Conservation (phyloP, 1,140 invertebrate genomes). For the Hestina assimilis region DNA sequence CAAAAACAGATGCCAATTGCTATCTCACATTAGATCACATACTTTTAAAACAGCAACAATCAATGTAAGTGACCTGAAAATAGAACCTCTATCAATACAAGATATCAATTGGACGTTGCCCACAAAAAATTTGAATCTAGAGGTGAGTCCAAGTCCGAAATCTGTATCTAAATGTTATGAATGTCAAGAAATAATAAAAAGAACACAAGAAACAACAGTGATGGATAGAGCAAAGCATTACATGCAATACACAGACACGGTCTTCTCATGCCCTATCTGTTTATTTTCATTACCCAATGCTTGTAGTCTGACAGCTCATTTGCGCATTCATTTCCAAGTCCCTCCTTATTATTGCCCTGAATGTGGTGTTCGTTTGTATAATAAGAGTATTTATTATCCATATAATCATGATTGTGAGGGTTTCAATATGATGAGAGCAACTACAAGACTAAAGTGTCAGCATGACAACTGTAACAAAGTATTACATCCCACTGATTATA, state of each 20-base stretch:
- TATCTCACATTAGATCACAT: conserved; percentile 69
- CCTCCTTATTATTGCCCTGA: conserved; percentile 77
- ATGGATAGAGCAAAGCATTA: conserved; percentile 57
- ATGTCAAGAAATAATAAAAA: conserved; percentile 46
- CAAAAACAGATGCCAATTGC: conserved; percentile 66
- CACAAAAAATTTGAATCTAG: conserved; percentile 3
- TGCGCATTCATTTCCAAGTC: conserved; percentile 65
- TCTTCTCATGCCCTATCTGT: conserved; percentile 61
- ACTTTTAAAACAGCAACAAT: conserved; percentile 66
- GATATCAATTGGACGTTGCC: conserved; percentile 12
- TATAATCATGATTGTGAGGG: conserved; percentile 73
- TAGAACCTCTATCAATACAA: conserved; percentile 55
- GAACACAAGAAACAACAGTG: conserved; percentile 18
- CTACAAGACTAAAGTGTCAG: conserved; percentile 65
- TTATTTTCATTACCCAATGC: conserved; percentile 66
- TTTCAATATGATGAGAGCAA: conserved; percentile 74
- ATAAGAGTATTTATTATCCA: conserved; percentile 47
- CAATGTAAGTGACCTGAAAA: conserved; percentile 60
- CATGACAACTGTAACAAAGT: conserved; percentile 53
- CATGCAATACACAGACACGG: conserved; percentile 44
- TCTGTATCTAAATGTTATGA: conserved; percentile 49
- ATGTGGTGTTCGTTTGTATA: conserved; percentile 68
- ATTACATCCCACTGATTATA: conserved; percentile 65
- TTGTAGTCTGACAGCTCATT: conserved; percentile 72
- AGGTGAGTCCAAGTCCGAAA: conserved; percentile 9